Evolutionary conservation across 2,113 vertebrate species (phyloP).

Genomic region (Sceloporus tristichus): DNA sequence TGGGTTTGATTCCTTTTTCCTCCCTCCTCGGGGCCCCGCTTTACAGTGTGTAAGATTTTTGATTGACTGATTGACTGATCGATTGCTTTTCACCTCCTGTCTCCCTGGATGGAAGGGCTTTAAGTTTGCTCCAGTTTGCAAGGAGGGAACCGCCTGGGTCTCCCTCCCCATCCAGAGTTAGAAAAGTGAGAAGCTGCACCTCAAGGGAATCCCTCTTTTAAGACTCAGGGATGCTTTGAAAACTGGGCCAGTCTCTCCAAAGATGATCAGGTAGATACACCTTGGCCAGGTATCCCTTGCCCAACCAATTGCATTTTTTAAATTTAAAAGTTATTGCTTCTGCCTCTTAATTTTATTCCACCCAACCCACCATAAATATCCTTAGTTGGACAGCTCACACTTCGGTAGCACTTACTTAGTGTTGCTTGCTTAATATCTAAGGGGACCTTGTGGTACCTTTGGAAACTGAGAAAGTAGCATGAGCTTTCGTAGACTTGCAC

Average conservation of each 20-base stretch:
- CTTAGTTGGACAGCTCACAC: slow-evolving; percentile 56
- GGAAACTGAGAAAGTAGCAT: too few species aligned
- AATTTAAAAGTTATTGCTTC: too few species aligned
- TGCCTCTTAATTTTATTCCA: background rate
- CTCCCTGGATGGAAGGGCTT: too few species aligned
- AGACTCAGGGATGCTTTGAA: background rate
- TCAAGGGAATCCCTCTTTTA: background rate
- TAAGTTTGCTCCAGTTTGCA: too few species aligned
- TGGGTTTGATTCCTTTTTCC: too few species aligned
- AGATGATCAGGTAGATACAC: background rate
- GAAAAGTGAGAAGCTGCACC: background rate
- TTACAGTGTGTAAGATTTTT: too few species aligned
- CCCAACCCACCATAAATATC: background rate
- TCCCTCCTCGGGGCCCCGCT: too few species aligned
- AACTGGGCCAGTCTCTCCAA: background rate
- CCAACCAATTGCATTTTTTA: background rate
- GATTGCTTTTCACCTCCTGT: too few species aligned
- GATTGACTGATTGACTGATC: too few species aligned
- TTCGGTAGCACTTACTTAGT: slow-evolving; percentile 38
- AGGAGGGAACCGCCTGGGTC: too few species aligned
- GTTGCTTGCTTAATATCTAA: background rate
- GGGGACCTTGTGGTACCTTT: too few species aligned
- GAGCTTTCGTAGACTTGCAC: too few species aligned
- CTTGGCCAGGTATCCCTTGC: background rate
- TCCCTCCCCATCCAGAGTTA: background rate